Evolutionary conservation across 2,888 invertebrate species (phyloP), one percentile per base, ranked within the genome.

Genomic region (Sisyra nigra): DNA sequence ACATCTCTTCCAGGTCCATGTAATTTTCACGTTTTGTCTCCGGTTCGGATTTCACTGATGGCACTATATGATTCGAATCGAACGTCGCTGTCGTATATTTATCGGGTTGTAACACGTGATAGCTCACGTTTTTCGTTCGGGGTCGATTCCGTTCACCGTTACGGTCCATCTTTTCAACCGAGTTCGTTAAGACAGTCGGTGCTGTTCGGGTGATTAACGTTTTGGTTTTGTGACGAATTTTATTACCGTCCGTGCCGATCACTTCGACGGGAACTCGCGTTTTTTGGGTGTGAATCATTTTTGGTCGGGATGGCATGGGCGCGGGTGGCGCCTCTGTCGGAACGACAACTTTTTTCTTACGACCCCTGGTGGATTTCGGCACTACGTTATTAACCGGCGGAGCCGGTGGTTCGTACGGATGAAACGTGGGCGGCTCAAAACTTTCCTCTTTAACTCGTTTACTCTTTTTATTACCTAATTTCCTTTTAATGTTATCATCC

Each of bases 271-370:
- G 61, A 2, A 70, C 66, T 30, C 69, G 60, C 39, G 71, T 69
- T 52, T 75, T 78, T 55, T 79, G 77, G 0, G 83, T 83, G 56
- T 82, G 82, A 51, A 83, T 83, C 82, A 83, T 82, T 54, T 76
- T 76, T 3, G 81, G 80, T 24, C 80, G 67, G 1, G 72, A 66
- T 6, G 67, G 66, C 40, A 61, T 57, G 41, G 61, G 58, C 35
- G 60, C 54, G 37, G 56, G 52, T 44, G 38, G 48, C 49, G 46
- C 48, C 51, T 52, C 46, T n/a, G n/a, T n/a, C n/a, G n/a, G n/a
- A n/a, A n/a, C 33, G 49, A 50, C 44, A 44, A 52, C 49, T 36
- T 54, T 47, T 45, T 63, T 64, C 33, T 60, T 55, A 34, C 54
- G 55, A 44, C 54, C 47, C 44, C 54, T 50, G 15, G 48, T 49